A percentile compares a stretch with the other conserved stretches of the same genome.
Conservation (phyloP, 2,797 vertebrate genomes). For the Tapirus indicus region DNA sequence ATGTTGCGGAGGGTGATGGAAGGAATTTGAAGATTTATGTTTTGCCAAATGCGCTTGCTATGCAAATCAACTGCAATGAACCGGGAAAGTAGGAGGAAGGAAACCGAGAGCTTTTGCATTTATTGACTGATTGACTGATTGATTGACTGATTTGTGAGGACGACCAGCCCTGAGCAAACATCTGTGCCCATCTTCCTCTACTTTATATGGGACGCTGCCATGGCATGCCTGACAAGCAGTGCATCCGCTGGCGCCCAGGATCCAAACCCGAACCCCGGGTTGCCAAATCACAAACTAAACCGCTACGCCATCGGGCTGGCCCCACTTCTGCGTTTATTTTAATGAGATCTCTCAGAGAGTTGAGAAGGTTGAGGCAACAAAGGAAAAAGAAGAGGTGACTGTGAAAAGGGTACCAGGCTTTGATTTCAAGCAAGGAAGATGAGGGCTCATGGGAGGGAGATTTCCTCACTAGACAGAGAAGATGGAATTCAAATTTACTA, state of each 20-base stretch:
- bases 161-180: too few species aligned
- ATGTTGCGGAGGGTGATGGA: accelerated
- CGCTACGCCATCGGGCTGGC: too few species aligned
- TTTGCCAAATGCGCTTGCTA: not conserved
- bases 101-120: not conserved
- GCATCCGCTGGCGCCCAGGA: too few species aligned
- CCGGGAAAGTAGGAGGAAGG: not conserved
- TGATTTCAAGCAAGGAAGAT: not conserved
- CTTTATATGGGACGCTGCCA: too few species aligned
- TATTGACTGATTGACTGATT: too few species aligned
- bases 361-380: not conserved
- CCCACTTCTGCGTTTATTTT: not conserved
- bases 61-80: not conserved
- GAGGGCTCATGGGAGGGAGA: not conserved
- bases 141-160: too few species aligned
- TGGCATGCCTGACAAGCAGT: too few species aligned
- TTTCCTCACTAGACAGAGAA: not conserved
- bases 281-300: too few species aligned
- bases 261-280: too few species aligned
- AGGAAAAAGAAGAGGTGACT: not conserved
- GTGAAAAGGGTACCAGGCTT: not conserved
- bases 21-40: not conserved
- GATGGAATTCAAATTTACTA: not conserved
- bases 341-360: not conserved
- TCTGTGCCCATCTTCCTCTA: too few species aligned